These are phyloP conservation scores for Abrostola tripartita DNA, from an alignment of 2,888 invertebrate genomes.

Conservation along the genomic window DNA sequence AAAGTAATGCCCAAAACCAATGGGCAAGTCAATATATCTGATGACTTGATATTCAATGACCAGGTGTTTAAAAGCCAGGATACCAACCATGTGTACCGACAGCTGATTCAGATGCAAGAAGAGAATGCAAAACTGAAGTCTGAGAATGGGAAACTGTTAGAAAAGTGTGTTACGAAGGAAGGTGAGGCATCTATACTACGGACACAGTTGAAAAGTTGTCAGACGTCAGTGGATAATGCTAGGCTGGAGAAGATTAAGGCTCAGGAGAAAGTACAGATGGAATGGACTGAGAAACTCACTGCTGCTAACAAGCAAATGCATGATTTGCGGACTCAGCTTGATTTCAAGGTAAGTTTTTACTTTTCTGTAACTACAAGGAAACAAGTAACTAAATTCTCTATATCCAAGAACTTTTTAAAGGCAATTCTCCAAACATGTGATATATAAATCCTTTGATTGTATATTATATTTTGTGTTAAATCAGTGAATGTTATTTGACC, in stretches of 20 bases:
- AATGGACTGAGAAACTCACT: conserved; percentile 84
- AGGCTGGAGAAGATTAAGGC: conserved; percentile 79
- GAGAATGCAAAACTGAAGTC: conserved; percentile 81
- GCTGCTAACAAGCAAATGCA: conserved; percentile 77
- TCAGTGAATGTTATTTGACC: too few species aligned
- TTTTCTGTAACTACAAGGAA: too few species aligned
- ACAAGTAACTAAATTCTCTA: too few species aligned
- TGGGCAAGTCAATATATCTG: conserved; percentile 59
- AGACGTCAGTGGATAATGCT: conserved; percentile 79
- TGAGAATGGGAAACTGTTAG: conserved; percentile 80
- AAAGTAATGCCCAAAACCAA: conserved; percentile 62
- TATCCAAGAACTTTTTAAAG: too few species aligned
- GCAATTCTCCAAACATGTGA: too few species aligned
- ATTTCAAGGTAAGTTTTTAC: conserved; percentile 84
- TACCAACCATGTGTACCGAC: conserved; percentile 71
- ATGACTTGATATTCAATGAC: conserved; percentile 75
- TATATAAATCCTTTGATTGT: too few species aligned
- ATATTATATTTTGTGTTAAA: too few species aligned
- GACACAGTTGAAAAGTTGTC: conserved; percentile 84
- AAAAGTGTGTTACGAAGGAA: conserved; percentile 87
- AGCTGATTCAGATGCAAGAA: conserved; percentile 76
- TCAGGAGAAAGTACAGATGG: conserved; percentile 82
- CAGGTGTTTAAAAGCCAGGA: conserved; percentile 74
- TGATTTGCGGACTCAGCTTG: conserved; percentile 85
- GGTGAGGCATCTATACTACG: conserved; percentile 88